Base-by-base conservation (phyloP, 2,113 vertebrate species). In the Channa argus region DNA sequence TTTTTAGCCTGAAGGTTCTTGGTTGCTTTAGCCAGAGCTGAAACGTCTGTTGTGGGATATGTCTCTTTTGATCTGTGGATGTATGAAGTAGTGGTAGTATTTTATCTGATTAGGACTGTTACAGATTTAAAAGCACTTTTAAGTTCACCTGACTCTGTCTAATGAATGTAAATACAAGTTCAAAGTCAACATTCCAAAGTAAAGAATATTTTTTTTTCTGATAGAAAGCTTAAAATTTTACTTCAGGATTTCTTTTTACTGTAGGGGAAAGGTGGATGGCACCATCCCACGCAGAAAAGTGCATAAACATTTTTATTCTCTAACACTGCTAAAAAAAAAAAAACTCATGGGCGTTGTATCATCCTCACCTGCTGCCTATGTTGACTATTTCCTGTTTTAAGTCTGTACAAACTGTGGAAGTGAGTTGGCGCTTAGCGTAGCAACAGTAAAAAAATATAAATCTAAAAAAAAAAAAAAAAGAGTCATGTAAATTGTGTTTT, bases 1-100 rank as follows among this genome's bases (percentile, higher is more conserved):
- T 71, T 71, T 89, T 74, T 61, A 70, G 74, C 68, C 24, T 6
- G 34, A 46, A 63, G 63, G 71, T 41, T 55, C 75, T 49, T 47
- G 65, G 54, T 68, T 41, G 58, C 50, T 67, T 69, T n/a, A 46
- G 44, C 43, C 47, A 46, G 60, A 63, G 55, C n/a, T 47, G 54
- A n/a, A 3, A 8, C 33, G 38, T 64, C 56, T 69, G 47, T 79
- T 74, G 53, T 37, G 39, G 12, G 36, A 66, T 65, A 53, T 41
- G 47, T 51, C 71, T 55, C 49, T 68, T 77, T 64, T 55, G 50
- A 64, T 79, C 49, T 53, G 58, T 53, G 33, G 73, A 14, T n/a
- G 41, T 63, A 15, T 41, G 58, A 71, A 37, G 47, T 69, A 76
- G 74, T 43, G 14, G 36, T 52, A 56, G 12, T n/a, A 33, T 73